Evolutionary conservation across 2,113 vertebrate species (phyloP).

Genomic region (Shinisaurus crocodilurus): DNA sequence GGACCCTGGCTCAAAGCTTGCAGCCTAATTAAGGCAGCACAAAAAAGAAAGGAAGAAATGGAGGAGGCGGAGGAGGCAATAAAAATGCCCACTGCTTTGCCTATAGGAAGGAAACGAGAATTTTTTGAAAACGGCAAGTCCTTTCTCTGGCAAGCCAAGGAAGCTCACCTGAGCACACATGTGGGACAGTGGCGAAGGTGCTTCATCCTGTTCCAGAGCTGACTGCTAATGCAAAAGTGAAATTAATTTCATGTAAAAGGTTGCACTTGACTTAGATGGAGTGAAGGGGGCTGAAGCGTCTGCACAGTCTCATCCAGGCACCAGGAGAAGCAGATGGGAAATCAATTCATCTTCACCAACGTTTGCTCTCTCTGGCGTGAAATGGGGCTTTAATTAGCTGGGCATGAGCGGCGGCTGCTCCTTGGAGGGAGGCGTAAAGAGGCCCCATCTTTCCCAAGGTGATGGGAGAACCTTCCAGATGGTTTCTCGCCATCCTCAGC

Average conservation of each 20-base stretch:
- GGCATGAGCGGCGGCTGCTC: conserved; percentile 30
- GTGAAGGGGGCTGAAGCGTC: conserved; percentile 15
- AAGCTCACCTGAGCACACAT: background rate
- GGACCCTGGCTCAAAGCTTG: background rate
- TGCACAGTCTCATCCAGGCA: conserved; percentile 33
- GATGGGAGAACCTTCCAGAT: background rate
- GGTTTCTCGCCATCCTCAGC: background rate
- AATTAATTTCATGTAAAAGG: conserved; percentile 41
- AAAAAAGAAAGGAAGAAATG: background rate
- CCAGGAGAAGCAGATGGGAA: conserved; percentile 32
- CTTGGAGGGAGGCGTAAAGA: conserved; percentile 8
- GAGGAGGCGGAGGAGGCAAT: no score
- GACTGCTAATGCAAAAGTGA: conserved; percentile 38
- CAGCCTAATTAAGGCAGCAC: background rate
- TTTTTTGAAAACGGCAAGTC: background rate
- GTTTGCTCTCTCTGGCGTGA: conserved; percentile 50
- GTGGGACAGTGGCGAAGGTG: background rate
- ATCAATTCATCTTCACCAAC: conserved; percentile 60
- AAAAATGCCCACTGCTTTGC: background rate
- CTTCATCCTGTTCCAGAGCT: conserved; percentile 12
- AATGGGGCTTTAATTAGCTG: conserved; percentile 52
- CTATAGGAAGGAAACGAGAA: background rate
- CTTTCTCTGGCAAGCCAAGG: background rate
- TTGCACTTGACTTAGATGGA: conserved; percentile 58
- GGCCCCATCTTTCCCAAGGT: background rate